Evolutionary conservation across 2,888 invertebrate species (phyloP).

Genomic region (Lymantria monacha): DNA sequence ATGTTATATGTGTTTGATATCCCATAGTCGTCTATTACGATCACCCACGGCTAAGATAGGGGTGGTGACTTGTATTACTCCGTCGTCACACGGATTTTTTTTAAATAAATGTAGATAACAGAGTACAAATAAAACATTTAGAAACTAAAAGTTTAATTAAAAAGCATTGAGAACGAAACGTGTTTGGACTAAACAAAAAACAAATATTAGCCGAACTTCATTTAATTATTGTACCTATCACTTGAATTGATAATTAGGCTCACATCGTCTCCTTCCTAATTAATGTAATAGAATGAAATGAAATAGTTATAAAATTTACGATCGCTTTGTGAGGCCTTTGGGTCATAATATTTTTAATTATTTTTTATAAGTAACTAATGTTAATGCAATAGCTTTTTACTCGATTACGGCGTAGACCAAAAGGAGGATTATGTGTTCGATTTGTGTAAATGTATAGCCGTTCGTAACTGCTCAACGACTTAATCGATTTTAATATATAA

Average conservation of each 20-base stretch:
- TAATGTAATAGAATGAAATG: conserved; percentile 19
- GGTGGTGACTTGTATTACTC: too few species aligned
- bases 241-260: conserved; percentile 29
- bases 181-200: conserved; percentile 26
- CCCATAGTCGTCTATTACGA: too few species aligned
- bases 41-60: too few species aligned
- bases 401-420: too few species aligned
- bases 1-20: too few species aligned
- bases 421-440: too few species aligned
- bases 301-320: conserved; percentile 13
- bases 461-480: too few species aligned
- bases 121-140: conserved; percentile 7
- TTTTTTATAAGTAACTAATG: not conserved
- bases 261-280: conserved; percentile 12
- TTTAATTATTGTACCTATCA: conserved; percentile 33
- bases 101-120: too few species aligned
- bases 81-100: too few species aligned
- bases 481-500: too few species aligned
- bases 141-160: conserved; percentile 32
- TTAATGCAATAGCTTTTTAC: not conserved
- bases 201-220: conserved; percentile 30
- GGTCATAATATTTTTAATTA: conserved; percentile 12
- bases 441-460: too few species aligned
- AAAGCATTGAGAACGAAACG: conserved; percentile 29
- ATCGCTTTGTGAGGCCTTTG: conserved; percentile 18